Conservation (phyloP, 2,888 invertebrate genomes). For the Ptycholaimellus sp. region DNA sequence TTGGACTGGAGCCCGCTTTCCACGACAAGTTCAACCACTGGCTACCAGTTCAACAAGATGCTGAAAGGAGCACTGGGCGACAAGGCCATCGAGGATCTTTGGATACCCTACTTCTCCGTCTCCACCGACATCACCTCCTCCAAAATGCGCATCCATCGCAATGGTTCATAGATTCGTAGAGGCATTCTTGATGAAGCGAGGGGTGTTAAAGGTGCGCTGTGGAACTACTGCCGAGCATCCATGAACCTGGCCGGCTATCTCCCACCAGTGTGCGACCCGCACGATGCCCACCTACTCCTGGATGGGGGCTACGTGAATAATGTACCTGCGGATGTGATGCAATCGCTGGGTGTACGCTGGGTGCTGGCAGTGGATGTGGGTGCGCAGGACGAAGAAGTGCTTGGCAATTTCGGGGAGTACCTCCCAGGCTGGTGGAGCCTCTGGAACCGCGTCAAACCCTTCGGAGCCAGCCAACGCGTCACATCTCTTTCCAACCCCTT, state of each 20-base stretch:
- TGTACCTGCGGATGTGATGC: slow-evolving; percentile 63
- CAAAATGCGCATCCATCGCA: slow-evolving; percentile 21
- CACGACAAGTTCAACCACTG: no score
- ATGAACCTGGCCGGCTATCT: slow-evolving; percentile 98
- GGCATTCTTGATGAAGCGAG: no score
- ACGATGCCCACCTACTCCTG: slow-evolving; percentile 90
- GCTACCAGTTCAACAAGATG: slow-evolving; percentile 59
- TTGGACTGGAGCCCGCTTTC: no score
- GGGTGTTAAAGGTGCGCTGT: no score
- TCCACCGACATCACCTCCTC: slow-evolving; percentile 62
- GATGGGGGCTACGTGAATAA: slow-evolving; percentile 99
- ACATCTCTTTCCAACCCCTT: no score
- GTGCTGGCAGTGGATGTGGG: slow-evolving; percentile 96
- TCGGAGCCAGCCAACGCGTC: no score
- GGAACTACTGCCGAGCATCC: slow-evolving; percentile 94
- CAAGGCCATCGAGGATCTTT: slow-evolving; percentile 85
- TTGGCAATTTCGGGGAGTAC: slow-evolving; percentile 92
- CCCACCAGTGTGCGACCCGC: slow-evolving; percentile 95
- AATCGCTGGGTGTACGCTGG: slow-evolving; percentile 57
- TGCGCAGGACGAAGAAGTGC: slow-evolving; percentile 67
- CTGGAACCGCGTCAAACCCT: slow-evolving; percentile 15
- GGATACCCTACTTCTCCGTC: slow-evolving; percentile 96
- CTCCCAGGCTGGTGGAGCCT: slow-evolving; percentile 65
- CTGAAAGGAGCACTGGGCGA: slow-evolving; percentile 72
- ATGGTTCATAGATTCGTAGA: no score